Evolutionary conservation across 2,113 vertebrate species (phyloP), one percentile per base, ranked within the genome.

Genomic region (Pseudolaguvia tuberculata): DNA sequence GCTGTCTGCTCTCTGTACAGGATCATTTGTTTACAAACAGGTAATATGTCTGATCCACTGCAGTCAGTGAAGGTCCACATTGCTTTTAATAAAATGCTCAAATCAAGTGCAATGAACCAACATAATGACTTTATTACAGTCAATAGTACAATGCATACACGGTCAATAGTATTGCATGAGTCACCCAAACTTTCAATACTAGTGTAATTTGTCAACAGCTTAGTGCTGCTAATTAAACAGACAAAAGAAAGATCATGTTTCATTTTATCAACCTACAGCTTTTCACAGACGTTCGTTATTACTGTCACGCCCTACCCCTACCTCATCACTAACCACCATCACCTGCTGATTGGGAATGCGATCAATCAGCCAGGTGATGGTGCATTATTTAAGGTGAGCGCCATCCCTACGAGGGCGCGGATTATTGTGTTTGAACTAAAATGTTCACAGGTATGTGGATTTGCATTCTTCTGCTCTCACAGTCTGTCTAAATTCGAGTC

Each of bases 81-180:
- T 35, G 15, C 15, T 31, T 42, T 27, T 50, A 72, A 61, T 42
- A 58, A 52, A 61, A 67, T 7, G 35, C 13, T 67, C 15, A 52
- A 72, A 18, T 17, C 35, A 61, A 74, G 52, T 61, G 45, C 25
- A 35, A 7, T 59, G 31, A 56, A 72, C 45, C 66, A 6, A 39
- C 31, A 15, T 62, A 55, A 48, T 75, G 55, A 67, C 56, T 58
- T 47, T 63, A 52, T 74, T 75, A 50, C 48, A 74, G n/a, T 68
- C n/a, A n/a, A n/a, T n/a, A n/a, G n/a, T n/a, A n/a, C n/a, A 68
- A 75, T 79, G 50, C 48, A 58, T 51, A 58, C 4, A 51, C 7
- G 17, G 42, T 47, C 10, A 47, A 7, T 47, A 21, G 25, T 72
- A 58, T 47, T 71, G 53, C n/a, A 42, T 47, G 13, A 25, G 11